Evolutionary conservation across 2,888 invertebrate species (phyloP).

Genomic region (Watsonalla binaria): DNA sequence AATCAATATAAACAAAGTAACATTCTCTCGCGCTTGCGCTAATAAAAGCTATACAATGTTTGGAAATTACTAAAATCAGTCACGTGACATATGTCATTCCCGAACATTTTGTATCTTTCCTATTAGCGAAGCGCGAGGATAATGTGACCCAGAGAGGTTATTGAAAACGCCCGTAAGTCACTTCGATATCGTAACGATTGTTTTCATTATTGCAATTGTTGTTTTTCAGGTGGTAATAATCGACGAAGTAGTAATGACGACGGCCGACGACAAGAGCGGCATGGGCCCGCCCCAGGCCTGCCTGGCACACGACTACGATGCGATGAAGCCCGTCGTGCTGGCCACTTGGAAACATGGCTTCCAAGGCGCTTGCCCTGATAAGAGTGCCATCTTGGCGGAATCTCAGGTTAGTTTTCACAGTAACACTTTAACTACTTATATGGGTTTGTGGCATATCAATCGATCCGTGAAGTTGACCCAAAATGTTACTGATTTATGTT

Average conservation of each 20-base stretch:
- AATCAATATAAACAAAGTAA: too few species aligned
- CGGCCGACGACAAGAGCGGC: slow-evolving; percentile 86
- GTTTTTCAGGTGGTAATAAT: slow-evolving; percentile 90
- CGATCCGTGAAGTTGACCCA: too few species aligned
- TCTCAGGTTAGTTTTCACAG: slow-evolving; percentile 80
- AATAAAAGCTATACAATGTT: too few species aligned
- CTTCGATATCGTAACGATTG: background rate
- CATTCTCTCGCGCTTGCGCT: too few species aligned
- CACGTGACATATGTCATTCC: too few species aligned
- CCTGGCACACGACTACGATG: slow-evolving; percentile 92
- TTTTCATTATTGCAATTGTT: background rate
- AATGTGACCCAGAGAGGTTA: too few species aligned
- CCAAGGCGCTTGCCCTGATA: slow-evolving; percentile 96
- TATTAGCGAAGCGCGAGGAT: too few species aligned
- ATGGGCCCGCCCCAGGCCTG: slow-evolving; percentile 86
- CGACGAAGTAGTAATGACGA: slow-evolving; percentile 90
- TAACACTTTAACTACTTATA: too few species aligned
- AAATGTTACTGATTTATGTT: too few species aligned
- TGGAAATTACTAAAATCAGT: too few species aligned
- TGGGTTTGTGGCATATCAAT: too few species aligned
- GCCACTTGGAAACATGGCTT: slow-evolving; percentile 97
- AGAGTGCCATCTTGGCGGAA: slow-evolving; percentile 92
- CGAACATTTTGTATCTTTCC: too few species aligned
- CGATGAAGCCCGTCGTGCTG: slow-evolving; percentile 94
- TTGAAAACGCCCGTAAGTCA: background rate